Base-by-base conservation (phyloP, 2,113 vertebrate species). In the Semicossyphus pulcher region DNA sequence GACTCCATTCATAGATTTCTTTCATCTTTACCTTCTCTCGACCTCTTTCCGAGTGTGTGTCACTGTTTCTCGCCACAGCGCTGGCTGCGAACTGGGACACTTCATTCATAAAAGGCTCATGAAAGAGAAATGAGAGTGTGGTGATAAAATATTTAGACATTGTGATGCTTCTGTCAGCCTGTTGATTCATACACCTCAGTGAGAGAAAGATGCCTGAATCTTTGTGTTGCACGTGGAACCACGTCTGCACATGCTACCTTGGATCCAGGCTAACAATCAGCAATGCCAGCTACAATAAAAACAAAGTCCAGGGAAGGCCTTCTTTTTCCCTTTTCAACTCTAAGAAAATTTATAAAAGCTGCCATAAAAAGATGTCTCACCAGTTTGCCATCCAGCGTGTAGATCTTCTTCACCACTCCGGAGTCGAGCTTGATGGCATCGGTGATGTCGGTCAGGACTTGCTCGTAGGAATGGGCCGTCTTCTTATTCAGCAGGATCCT, bases 381-480 rank as follows among this genome's bases (percentile, higher is more conserved):
- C 96, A 97, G 96, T 75, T 98, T 99, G 49, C 98, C 97, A 79
- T 98, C 97, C 83, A 99, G 85, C 0, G 98, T 98, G 92, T 98
- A 99, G 72, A 99, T 94, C 78, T 95, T 97, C 81, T 99, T 99
- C 80, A 99, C 98, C 75, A 97, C 94, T 4, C 98, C 98, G 0
- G 96, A 98, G 93, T 99, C 97, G 10, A 99, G 94, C 90, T 99
- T 99, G 95, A 99, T 98, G 91, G 97, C 96, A 1, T 98, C 97
- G 0, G 98, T 99, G 80, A 99, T 99, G 77, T 99, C 97, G 3
- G 94, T 97, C 71, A 99, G 96, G 62, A 99, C 98, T 79, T 99
- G 98, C 66, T 99, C 97, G 51, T 97, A 99, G 0, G 97, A 99
- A 68, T 99, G 98, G 1, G 97, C 97, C 0, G 97, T 99, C 82